Percentiles rank a stretch among this genome's conserved stretches.
Conservation (phyloP, 2,888 invertebrate species). For the Hypomecis atomaria region DNA sequence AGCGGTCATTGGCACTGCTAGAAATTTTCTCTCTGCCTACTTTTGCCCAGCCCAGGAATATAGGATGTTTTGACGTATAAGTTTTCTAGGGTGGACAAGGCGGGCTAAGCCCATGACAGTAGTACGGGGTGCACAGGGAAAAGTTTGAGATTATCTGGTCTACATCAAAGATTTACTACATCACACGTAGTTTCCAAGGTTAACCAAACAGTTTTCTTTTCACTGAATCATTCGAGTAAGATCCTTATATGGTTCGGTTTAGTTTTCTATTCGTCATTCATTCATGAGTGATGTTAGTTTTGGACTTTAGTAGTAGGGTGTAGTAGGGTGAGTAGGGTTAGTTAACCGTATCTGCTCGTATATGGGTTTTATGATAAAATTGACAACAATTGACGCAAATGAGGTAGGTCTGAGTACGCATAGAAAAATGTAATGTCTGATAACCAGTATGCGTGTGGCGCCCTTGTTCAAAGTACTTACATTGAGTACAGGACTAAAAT, state of each 20-base stretch:
- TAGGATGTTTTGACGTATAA: too few relatives aligned
- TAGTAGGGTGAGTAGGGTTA: too few relatives aligned
- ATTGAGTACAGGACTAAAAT: too few relatives aligned
- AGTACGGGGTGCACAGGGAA: too few relatives aligned
- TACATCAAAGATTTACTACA: not conserved
- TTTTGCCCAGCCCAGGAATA: too few relatives aligned
- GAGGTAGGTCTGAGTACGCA: not conserved
- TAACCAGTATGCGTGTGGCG: not conserved
- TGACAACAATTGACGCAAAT: constrained; percentile 20
- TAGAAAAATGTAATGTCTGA: constrained; percentile 3
- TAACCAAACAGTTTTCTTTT: constrained; percentile 16
- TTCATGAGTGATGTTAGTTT: constrained; percentile 28
- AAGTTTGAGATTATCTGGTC: too few relatives aligned
- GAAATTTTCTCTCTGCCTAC: too few relatives aligned
- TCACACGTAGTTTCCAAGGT: constrained; percentile 7
- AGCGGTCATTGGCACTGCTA: too few relatives aligned
- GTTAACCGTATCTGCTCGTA: constrained; percentile 22
- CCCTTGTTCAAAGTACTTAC: too few relatives aligned
- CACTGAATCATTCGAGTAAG: constrained; percentile 21
- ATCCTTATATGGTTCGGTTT: constrained; percentile 17
- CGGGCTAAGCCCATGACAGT: too few relatives aligned
- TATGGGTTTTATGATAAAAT: constrained; percentile 16
- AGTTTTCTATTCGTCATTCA: constrained; percentile 19
- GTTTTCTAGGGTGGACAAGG: too few relatives aligned
- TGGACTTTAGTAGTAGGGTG: too few relatives aligned